Conservation (phyloP, 2,113 vertebrate species). For the Camelus dromedarius region DNA sequence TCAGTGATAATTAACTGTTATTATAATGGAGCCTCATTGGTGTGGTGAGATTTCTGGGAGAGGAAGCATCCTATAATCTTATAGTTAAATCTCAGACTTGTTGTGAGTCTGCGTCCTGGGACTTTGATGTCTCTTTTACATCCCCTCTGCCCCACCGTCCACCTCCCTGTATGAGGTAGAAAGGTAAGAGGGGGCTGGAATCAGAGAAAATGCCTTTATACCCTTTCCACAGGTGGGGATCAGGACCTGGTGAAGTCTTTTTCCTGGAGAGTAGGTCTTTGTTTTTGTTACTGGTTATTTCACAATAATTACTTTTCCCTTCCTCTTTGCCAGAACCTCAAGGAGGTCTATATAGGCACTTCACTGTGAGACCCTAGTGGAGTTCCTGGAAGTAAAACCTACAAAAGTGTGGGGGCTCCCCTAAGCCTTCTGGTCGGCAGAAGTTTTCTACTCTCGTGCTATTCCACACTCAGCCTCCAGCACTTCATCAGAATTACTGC, state of each 20-base stretch:
- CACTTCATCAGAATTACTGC: background rate
- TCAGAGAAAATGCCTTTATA: background rate
- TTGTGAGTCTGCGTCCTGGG: background rate
- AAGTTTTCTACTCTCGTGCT: background rate
- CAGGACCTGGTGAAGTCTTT: background rate
- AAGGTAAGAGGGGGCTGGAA: background rate
- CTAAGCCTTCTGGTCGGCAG: background rate
- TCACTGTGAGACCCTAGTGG: background rate
- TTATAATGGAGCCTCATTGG: background rate
- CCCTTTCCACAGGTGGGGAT: background rate
- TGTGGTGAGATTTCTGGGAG: background rate
- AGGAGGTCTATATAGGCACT: background rate
- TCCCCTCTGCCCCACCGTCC: background rate
- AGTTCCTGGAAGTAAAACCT: slow-evolving; percentile 25
- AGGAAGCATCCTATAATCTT: background rate
- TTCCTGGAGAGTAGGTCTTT: slow-evolving; percentile 15
- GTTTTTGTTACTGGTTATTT: background rate
- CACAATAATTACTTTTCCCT: background rate
- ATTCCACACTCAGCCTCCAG: background rate
- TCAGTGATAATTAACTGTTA: background rate
- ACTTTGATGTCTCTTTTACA: background rate
- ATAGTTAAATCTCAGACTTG: background rate
- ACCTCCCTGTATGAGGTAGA: background rate
- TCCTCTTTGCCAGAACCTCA: background rate
- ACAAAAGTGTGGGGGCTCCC: background rate